phyloP scores from a whole-genome alignment of 1,140 invertebrate species.

The Trypoxylus dichotomus region DNA sequence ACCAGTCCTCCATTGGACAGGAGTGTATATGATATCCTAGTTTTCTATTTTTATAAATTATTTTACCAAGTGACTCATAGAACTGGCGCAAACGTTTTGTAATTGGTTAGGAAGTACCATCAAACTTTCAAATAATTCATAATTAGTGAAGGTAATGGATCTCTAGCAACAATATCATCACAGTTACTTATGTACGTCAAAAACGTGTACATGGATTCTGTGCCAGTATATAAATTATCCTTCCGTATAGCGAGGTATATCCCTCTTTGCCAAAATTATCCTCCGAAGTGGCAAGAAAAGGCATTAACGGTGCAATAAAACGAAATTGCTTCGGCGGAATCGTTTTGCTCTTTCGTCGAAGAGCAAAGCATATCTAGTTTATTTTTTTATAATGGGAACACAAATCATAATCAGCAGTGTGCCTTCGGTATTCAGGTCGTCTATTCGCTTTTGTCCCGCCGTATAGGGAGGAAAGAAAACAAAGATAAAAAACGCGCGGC shows the following conservation, averaged over 20 bases:
- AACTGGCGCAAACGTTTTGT: too few relatives aligned
- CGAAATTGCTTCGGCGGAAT: neutral
- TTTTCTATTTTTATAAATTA: too few relatives aligned
- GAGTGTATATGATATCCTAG: too few relatives aligned
- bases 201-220: too few relatives aligned
- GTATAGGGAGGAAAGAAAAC: neutral
- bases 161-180: too few relatives aligned
- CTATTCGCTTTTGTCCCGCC: neutral
- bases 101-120: too few relatives aligned
- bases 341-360: neutral
- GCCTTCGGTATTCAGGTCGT: too few relatives aligned
- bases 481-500: neutral
- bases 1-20: too few relatives aligned
- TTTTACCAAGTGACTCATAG: too few relatives aligned
- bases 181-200: too few relatives aligned
- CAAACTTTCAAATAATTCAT: too few relatives aligned
- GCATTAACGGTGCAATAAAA: neutral
- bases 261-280: neutral
- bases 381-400: slow-evolving; percentile 3
- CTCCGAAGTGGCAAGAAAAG: neutral
- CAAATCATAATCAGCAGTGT: slow-evolving; percentile 5
- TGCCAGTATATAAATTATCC: neutral
- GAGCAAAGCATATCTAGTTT: neutral
- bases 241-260: neutral
- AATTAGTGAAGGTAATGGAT: too few relatives aligned